phyloP scores from a whole-genome alignment of 2,797 vertebrate genomes.

The Eurystomus glaucurus region DNA sequence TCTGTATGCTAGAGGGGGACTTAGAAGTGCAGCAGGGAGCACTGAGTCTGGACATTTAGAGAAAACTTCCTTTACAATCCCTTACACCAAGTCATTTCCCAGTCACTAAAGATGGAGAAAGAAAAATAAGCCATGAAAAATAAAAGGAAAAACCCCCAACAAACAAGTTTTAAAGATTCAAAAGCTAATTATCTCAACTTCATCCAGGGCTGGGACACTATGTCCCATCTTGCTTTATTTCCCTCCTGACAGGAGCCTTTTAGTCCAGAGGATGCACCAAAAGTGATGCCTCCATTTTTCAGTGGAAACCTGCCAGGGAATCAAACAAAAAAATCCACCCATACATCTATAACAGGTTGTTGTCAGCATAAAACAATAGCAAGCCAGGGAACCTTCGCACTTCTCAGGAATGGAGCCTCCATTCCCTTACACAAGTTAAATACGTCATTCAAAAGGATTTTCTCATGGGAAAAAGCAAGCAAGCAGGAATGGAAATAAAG shows the following conservation, averaged over 20 bases:
- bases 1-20: neutral
- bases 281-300: neutral
- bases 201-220: conserved; percentile 62
- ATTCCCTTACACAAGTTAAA: conserved; percentile 20
- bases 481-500: conserved; percentile 10
- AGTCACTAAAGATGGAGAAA: neutral
- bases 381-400: conserved; percentile 13
- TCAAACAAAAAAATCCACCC: neutral
- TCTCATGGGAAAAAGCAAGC: conserved; percentile 57
- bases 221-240: conserved; percentile 21
- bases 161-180: neutral
- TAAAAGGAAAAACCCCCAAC: neutral
- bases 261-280: conserved; percentile 82
- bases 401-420: conserved; percentile 9
- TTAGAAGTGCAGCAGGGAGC: neutral
- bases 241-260: conserved; percentile 83
- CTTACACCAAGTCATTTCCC: neutral
- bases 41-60: neutral
- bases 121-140: neutral
- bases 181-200: conserved; percentile 70
- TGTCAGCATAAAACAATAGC: neutral
- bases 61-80: neutral
- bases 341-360: neutral
- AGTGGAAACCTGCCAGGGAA: neutral
- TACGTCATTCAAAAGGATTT: neutral